Evolutionary conservation across 1,140 invertebrate genomes (phyloP).

Genomic region (Cydia fagiglandana): DNA sequence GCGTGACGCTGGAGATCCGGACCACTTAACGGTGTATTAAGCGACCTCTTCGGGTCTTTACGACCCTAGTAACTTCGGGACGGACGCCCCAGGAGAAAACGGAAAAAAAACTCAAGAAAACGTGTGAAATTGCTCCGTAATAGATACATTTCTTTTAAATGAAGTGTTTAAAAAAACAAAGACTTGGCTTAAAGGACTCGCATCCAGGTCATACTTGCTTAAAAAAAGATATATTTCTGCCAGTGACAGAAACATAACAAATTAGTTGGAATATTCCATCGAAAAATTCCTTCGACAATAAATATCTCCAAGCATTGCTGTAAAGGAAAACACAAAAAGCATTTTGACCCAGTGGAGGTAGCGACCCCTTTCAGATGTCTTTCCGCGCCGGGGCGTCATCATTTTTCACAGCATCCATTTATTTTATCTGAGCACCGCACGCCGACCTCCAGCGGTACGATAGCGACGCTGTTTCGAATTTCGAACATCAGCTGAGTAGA

Average conservation of each 20-base stretch:
- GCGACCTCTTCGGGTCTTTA: constrained; percentile 45
- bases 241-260: constrained; percentile 1
- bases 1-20: constrained; percentile 35
- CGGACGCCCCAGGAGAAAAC: constrained; percentile 38
- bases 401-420: constrained; percentile 75
- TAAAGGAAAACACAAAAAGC: constrained; percentile 43
- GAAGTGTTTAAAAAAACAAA: no score
- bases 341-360: constrained; percentile 45
- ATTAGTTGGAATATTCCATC: neutral
- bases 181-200: no score
- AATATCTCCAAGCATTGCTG: constrained; percentile 21
- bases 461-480: constrained; percentile 55
- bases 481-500: constrained; percentile 71
- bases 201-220: no score
- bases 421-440: constrained; percentile 74
- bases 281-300: neutral
- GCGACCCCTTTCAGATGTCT: constrained; percentile 63
- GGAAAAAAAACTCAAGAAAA: constrained; percentile 26
- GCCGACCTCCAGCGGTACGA: constrained; percentile 50
- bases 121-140: neutral
- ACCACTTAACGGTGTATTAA: constrained; percentile 46
- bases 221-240: neutral
- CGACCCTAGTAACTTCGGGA: constrained; percentile 42
- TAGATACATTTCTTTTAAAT: neutral
- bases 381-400: constrained; percentile 64